phyloP scores from a whole-genome alignment of 2,113 vertebrate genomes.

The Indicator maculatus region DNA sequence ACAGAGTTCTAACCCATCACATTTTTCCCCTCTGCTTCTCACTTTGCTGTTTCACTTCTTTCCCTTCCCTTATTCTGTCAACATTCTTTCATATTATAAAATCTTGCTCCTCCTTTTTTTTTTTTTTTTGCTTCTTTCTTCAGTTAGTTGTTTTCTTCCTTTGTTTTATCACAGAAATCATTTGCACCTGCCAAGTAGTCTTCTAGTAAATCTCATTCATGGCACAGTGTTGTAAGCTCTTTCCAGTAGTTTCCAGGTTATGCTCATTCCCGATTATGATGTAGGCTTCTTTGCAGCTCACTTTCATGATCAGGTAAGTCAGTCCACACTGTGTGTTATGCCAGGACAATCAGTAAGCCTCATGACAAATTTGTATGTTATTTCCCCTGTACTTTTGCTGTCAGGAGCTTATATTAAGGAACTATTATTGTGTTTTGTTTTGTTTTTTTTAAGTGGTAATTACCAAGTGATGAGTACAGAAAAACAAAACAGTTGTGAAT shows the following conservation, averaged over 20 bases:
- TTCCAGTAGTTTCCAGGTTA: not conserved
- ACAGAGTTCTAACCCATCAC: not conserved
- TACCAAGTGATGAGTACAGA: not conserved
- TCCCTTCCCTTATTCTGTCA: not conserved
- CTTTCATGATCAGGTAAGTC: not conserved
- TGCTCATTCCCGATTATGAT: not conserved
- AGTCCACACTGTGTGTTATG: not conserved
- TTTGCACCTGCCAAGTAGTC: not conserved
- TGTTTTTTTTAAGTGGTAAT: not conserved
- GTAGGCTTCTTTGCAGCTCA: not conserved
- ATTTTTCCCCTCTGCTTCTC: not conserved
- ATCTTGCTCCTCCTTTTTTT: not conserved
- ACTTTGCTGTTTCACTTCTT: not conserved
- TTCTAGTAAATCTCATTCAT: not conserved
- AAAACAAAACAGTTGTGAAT: not conserved
- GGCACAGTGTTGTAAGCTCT: not conserved
- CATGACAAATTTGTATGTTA: not conserved
- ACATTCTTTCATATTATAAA: not conserved
- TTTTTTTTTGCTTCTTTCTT: not conserved
- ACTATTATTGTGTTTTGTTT: rapidly evolving
- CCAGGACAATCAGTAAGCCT: not conserved
- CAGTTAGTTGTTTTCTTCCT: not conserved
- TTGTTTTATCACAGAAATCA: not conserved
- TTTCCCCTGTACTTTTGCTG: not conserved
- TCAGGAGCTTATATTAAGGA: not conserved